These are phyloP conservation scores for Rhorus exstirpatorius DNA, from an alignment of 2,888 invertebrate species.

Conservation along the genomic window DNA sequence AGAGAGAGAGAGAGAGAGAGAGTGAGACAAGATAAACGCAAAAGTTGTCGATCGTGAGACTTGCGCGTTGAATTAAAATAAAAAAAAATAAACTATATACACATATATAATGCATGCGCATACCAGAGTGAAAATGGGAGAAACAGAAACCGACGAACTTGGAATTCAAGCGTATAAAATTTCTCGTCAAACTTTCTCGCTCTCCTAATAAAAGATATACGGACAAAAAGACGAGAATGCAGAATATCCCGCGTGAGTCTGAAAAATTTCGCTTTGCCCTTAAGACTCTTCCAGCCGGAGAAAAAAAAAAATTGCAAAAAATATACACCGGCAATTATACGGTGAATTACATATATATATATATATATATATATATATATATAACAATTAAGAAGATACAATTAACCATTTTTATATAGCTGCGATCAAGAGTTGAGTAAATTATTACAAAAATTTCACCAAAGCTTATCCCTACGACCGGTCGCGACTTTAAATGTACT, in stretches of 20 bases:
- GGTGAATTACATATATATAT: too few relatives aligned
- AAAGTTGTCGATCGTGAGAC: conserved; percentile 35
- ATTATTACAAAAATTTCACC: too few relatives aligned
- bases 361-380: background rate
- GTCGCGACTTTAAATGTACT: too few relatives aligned
- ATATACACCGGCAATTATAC: background rate
- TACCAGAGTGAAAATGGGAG: conserved; percentile 5
- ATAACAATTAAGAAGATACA: background rate
- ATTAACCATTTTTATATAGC: background rate
- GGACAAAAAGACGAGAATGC: background rate
- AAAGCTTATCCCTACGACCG: too few relatives aligned
- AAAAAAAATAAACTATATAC: background rate
- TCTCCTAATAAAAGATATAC: background rate
- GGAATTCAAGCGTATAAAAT: conserved; percentile 32
- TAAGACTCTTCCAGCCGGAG: background rate
- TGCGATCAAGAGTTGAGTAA: too few relatives aligned
- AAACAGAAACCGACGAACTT: background rate
- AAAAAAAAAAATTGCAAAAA: conserved; percentile 16
- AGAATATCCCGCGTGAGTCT: background rate
- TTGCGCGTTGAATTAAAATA: conserved; percentile 12
- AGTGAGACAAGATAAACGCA: background rate
- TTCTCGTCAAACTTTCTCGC: conserved; percentile 38
- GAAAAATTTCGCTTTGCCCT: conserved; percentile 13
- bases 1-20: background rate
- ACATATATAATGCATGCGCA: background rate